Percentiles rank a stretch among this genome's conserved stretches.
phyloP scores from a whole-genome alignment of 2,797 vertebrate species.

The Manis pentadactyla region DNA sequence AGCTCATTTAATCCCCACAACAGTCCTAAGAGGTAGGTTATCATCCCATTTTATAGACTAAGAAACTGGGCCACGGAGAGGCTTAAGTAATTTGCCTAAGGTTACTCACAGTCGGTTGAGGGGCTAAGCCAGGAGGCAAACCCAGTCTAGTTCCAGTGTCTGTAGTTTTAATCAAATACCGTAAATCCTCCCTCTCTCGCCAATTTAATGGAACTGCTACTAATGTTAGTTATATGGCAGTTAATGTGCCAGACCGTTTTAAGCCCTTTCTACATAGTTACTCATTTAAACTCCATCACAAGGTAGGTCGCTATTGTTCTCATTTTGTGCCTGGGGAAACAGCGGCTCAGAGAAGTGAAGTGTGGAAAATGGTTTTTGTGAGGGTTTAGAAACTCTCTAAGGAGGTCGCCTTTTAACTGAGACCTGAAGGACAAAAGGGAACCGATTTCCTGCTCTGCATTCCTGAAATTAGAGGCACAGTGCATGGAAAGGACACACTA shows the following conservation, averaged over 20 bases:
- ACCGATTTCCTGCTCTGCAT: neutral
- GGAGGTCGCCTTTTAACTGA: constrained; percentile 7
- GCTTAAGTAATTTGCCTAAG: constrained; percentile 62
- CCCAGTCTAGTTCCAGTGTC: constrained; percentile 26
- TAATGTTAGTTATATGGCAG: neutral
- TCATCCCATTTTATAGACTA: constrained; percentile 68
- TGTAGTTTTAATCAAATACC: constrained; percentile 37
- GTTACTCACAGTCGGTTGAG: constrained; percentile 1
- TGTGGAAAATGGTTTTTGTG: neutral
- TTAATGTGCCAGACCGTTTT: neutral
- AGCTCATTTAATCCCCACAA: constrained; percentile 60
- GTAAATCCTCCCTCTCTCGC: neutral
- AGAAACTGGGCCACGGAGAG: constrained; percentile 64
- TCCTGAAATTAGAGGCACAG: constrained; percentile 14
- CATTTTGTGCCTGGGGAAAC: constrained; percentile 46
- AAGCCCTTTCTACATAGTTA: constrained; percentile 44
- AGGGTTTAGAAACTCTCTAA: constrained; percentile 28
- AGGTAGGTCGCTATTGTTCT: neutral
- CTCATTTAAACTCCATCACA: constrained; percentile 27
- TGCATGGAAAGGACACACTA: neutral
- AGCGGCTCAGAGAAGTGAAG: neutral
- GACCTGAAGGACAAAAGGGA: neutral
- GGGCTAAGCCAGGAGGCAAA: constrained; percentile 47
- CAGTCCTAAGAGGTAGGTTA: constrained; percentile 50
- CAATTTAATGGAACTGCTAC: constrained; percentile 23